Percentiles rank a stretch among this genome's conserved stretches.
phyloP scores from a whole-genome alignment of 2,113 vertebrate genomes.

The Daphoenositta chrysoptera region DNA sequence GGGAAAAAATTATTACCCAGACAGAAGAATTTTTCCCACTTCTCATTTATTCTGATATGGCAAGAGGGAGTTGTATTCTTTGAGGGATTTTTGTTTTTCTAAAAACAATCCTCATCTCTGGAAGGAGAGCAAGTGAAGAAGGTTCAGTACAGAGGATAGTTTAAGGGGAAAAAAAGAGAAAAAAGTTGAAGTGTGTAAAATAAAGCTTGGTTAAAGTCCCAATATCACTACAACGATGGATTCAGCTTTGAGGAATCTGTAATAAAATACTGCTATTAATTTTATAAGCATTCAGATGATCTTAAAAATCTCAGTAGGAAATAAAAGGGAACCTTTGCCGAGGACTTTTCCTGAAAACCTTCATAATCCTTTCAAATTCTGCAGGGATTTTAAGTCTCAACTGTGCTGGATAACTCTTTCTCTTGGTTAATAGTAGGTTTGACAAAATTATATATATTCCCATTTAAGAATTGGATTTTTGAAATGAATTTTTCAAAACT shows the following conservation, averaged over 20 bases:
- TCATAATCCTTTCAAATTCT: not conserved
- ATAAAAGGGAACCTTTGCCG: not conserved
- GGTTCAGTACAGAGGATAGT: not conserved
- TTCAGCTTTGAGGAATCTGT: not conserved
- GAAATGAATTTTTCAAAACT: not conserved
- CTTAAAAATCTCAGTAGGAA: not conserved
- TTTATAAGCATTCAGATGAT: not conserved
- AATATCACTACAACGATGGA: not conserved
- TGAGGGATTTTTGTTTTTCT: not conserved
- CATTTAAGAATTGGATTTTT: not conserved
- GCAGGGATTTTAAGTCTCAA: not conserved
- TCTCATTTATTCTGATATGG: not conserved
- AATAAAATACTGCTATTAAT: not conserved
- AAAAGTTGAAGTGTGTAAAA: not conserved
- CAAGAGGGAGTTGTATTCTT: not conserved
- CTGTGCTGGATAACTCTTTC: not conserved
- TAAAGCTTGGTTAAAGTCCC: not conserved
- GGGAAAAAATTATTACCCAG: not conserved
- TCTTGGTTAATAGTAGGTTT: not conserved
- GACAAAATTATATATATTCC: not conserved
- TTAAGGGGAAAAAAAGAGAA: not conserved
- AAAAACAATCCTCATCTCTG: not conserved
- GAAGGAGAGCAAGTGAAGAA: not conserved
- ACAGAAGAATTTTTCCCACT: not conserved
- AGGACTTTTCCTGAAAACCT: not conserved